Percentiles rank a stretch among this genome's conserved stretches.
phyloP scores from a whole-genome alignment of 2,113 vertebrate genomes.

The Tichodroma muraria region DNA sequence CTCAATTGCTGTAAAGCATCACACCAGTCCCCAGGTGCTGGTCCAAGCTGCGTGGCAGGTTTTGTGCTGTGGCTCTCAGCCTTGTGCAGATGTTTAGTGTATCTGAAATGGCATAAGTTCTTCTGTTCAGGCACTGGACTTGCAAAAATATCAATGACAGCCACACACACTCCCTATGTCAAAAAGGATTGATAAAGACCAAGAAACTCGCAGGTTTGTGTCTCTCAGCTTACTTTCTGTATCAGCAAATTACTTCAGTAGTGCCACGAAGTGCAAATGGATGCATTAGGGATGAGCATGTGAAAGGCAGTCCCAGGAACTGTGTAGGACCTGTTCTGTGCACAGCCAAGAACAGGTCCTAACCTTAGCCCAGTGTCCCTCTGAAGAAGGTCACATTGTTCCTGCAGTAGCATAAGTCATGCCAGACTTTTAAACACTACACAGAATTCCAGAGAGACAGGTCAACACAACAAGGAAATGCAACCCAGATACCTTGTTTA shows the following conservation, averaged over 20 bases:
- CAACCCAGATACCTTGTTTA: background rate
- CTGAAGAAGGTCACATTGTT: background rate
- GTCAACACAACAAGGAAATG: background rate
- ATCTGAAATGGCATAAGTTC: background rate
- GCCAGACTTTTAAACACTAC: background rate
- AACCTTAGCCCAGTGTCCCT: background rate
- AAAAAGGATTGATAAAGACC: background rate
- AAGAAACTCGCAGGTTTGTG: background rate
- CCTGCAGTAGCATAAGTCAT: rapidly evolving
- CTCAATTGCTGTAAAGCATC: background rate
- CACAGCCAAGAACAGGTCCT: background rate
- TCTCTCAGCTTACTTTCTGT: background rate
- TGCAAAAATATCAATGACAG: background rate
- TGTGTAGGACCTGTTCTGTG: too few relatives aligned
- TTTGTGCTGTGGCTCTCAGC: background rate
- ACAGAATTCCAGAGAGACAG: background rate
- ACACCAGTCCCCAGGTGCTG: background rate
- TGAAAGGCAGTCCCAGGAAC: background rate
- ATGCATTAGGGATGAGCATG: background rate
- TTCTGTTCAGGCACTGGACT: background rate
- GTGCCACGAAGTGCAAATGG: background rate
- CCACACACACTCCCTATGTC: background rate
- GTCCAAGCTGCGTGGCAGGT: background rate
- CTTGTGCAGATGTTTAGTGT: background rate
- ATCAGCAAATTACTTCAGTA: background rate